Base-by-base conservation (phyloP, 2,113 vertebrate genomes). In the Leiothrix lutea region DNA sequence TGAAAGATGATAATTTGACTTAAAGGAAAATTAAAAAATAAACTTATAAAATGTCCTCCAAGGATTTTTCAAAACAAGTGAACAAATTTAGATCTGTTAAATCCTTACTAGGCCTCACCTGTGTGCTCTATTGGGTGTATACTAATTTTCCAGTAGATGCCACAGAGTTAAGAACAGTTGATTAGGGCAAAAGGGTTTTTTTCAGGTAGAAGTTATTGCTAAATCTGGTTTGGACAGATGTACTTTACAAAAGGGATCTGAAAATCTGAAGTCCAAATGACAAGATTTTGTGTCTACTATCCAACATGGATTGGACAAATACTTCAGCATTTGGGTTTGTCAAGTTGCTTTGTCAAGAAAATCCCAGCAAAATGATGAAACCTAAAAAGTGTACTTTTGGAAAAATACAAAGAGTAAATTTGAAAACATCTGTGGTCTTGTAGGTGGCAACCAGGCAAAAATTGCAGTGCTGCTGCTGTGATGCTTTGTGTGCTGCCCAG, bases 351-450 rank as follows among this genome's bases (percentile, higher is more conserved):
- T 50, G 36, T 79, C 47, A 44, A 35, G 44, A 44, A 11, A 8
- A 14, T 65, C 22, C 23, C 24, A 78, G 51, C 12, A 86, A 66
- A 73, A 45, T 10, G 9, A 19, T 58, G 44, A 75, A 91, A 65
- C 18, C 61, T 44, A 24, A 56, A 33, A 77, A 21, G 12, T 56
- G 18, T 56, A 50, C 35, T 56, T 77, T 56, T 56, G 26, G 26
- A 17, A 62, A 56, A 53, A 61, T 40, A 20, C 24, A 45, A 40
- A 44, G 9, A 22, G 18, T 16, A 42, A 50, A 42, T 36, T 70
- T 72, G 58, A 79, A 86, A 91, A 69, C 16, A 17, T 0, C 0
- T 36, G 20, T 0, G 0, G 10, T 33, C 20, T 64, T 85, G 5
- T n/a, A 60, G 51, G 26, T 54, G 33, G 50, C 57, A 75, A 28